These are phyloP conservation scores for Siniperca undulata DNA, from an alignment of 2,797 vertebrate species.

Conservation along the genomic window DNA sequence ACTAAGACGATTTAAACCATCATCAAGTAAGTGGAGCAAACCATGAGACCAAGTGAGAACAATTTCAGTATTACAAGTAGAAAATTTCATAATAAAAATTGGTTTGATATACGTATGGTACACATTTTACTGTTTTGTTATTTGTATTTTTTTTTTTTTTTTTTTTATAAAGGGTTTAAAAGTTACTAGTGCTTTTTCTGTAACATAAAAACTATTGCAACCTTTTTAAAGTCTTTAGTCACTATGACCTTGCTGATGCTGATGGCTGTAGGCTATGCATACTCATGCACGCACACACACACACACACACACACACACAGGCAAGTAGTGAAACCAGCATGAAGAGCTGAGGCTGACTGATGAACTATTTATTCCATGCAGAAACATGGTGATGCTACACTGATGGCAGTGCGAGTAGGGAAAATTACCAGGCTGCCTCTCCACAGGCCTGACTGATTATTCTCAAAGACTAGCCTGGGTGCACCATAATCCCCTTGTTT, in stretches of 20 bases:
- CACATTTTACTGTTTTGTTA: neutral
- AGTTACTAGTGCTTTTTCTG: neutral
- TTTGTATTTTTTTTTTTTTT: too few species aligned
- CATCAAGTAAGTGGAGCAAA: neutral
- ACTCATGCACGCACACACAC: constrained; percentile 45
- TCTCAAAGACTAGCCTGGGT: constrained; percentile 72
- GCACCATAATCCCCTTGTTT: constrained; percentile 77
- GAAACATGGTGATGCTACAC: constrained; percentile 60
- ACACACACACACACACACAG: constrained; percentile 46
- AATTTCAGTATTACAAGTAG: neutral
- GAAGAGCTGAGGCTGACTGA: constrained; percentile 51
- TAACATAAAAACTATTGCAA: neutral
- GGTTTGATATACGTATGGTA: neutral
- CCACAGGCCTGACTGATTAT: constrained; percentile 79
- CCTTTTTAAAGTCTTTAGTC: neutral
- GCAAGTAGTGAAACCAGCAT: constrained; percentile 52
- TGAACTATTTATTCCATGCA: constrained; percentile 63
- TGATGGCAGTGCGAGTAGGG: constrained; percentile 65
- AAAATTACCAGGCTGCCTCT: constrained; percentile 76
- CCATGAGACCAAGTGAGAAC: neutral
- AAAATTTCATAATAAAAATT: neutral
- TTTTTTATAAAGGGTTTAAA: neutral
- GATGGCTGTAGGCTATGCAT: constrained; percentile 50
- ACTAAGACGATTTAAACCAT: neutral
- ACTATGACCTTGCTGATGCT: constrained; percentile 23